Percentiles rank a stretch among this genome's conserved stretches.
phyloP scores from a whole-genome alignment of 2,888 invertebrate genomes.

The Metellina segmentata region DNA sequence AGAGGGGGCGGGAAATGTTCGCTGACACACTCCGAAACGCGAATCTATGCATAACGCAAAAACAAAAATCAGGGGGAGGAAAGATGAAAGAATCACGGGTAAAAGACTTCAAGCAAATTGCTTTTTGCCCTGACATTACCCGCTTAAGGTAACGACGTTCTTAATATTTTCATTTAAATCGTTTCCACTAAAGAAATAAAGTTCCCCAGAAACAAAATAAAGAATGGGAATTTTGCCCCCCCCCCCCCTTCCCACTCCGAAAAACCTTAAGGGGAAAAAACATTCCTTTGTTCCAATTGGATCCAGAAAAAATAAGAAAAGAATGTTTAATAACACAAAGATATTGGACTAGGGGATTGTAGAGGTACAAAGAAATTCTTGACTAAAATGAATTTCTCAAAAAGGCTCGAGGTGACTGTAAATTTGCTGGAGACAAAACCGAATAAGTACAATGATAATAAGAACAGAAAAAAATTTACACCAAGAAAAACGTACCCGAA shows the following conservation, averaged over 20 bases:
- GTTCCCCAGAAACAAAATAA: constrained; percentile 33
- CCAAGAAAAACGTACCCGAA: constrained; percentile 15
- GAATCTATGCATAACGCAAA: neutral
- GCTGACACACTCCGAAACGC: constrained; percentile 12
- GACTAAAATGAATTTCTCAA: constrained; percentile 65
- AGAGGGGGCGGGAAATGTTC: neutral
- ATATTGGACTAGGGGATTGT: constrained; percentile 12
- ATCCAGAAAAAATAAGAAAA: constrained; percentile 42
- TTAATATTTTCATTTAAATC: constrained; percentile 68
- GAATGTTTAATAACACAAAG: constrained; percentile 69
- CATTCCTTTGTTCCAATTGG: constrained; percentile 59
- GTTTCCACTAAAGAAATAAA: constrained; percentile 53
- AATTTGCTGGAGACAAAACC: constrained; percentile 63
- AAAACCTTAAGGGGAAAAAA: constrained; percentile 59
- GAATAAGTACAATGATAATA: constrained; percentile 51
- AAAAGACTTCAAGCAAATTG: constrained; percentile 52
- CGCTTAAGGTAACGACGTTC: constrained; percentile 51
- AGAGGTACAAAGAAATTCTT: constrained; percentile 40
- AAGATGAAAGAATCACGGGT: constrained; percentile 29
- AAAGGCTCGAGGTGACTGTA: constrained; percentile 59
- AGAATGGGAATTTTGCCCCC: constrained; percentile 10
- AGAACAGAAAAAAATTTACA: neutral
- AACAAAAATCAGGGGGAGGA: constrained; percentile 11
- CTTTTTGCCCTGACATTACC: constrained; percentile 57
- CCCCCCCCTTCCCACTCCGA: neutral